phyloP scores from a whole-genome alignment of 2,797 vertebrate genomes.

The Diplodus puntazzo region DNA sequence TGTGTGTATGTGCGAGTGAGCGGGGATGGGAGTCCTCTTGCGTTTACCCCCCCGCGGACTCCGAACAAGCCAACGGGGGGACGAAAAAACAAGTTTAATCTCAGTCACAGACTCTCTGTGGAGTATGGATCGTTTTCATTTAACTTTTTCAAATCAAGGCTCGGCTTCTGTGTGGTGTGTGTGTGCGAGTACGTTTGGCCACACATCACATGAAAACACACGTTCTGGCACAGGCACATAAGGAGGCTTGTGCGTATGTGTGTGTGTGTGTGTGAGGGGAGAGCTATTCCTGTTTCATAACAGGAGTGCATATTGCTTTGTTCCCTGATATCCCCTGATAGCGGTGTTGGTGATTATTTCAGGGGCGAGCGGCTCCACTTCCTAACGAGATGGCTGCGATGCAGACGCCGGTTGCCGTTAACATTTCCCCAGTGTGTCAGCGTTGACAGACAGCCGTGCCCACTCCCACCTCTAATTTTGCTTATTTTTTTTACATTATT shows the following conservation, averaged over 20 bases:
- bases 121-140: constrained; percentile 46
- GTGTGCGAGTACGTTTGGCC: not conserved
- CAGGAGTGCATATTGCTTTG: constrained; percentile 73
- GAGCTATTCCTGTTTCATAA: constrained; percentile 67
- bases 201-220: constrained; percentile 24
- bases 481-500: not conserved
- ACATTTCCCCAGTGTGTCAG: constrained; percentile 38
- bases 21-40: constrained; percentile 2
- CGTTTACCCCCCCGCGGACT: constrained; percentile 34
- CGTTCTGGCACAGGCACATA: constrained; percentile 3
- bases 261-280: constrained; percentile 6
- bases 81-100: constrained; percentile 49
- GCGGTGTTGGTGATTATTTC: constrained; percentile 54
- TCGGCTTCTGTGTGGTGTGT: constrained; percentile 1
- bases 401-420: constrained; percentile 19
- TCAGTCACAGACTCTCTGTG: constrained; percentile 47
- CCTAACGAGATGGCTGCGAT: constrained; percentile 57
- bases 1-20: not conserved
- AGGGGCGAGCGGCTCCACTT: constrained; percentile 29
- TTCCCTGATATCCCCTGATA: constrained; percentile 62
- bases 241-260: not conserved
- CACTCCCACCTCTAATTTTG: constrained; percentile 13
- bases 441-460: constrained; percentile 4
- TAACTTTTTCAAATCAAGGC: constrained; percentile 59
- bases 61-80: constrained; percentile 32